Base-by-base conservation (phyloP, 2,888 invertebrate genomes). In the Bellardia pandia region DNA sequence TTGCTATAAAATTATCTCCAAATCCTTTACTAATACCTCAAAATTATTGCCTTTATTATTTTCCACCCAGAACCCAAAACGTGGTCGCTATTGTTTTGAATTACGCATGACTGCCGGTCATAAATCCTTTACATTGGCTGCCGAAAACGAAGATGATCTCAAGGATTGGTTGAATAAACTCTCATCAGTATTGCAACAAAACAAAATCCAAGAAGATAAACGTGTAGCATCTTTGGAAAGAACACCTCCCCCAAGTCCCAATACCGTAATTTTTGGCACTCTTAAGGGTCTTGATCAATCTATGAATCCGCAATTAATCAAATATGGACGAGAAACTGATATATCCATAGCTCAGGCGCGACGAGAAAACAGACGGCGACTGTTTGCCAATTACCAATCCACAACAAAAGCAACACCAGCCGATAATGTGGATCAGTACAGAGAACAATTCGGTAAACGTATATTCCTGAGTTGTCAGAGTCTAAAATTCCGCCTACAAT, bases 301-400 rank as follows among this genome's bases (percentile, higher is more conserved):
- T 91, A 97, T 98, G 96, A 98, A 98, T 94, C 98, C 98, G 0
- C 97, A 98, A 90, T 94, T 98, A 77, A 97, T 97, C 92, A 96
- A 97, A 92, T 98, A 98, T 93, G 97, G 98, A 0, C 95, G 98
- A 51, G 98, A 98, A 94, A 98, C 98, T 0, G 98, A 98, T 91
- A 95, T 96, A 89, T 97, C 97, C 33, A 97, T 98, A 90, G 96
- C 97, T 30, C 95, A 96, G 86, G 96, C 97, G 0, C 94, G 98
- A 68, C 96, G 96, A 90, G 98, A 98, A 91, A 96, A 96, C 90
- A 95, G 98, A 79, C 95, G 96, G 87, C 96, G 97, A 90, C 94
- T 98, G 56, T 98, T 98, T 93, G 95, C 95, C 79, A 95, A 96
- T 69, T 96, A 96, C 75, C 94, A 94, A 90, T 93, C 93, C 87